Evolutionary conservation across 1,140 invertebrate species (phyloP).

Genomic region (Nephotettix cincticeps): DNA sequence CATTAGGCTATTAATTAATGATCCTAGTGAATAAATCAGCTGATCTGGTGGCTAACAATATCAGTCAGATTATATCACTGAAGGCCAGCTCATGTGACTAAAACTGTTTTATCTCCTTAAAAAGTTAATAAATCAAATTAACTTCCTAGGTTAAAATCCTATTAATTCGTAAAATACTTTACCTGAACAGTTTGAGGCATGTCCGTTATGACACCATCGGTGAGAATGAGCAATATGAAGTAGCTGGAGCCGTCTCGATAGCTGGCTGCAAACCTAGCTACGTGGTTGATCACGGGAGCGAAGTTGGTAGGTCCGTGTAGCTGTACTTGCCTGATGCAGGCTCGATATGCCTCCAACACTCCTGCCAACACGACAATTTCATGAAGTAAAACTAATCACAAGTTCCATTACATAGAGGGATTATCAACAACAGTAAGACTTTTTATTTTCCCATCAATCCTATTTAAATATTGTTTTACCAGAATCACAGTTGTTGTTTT

Average conservation of each 20-base stretch:
- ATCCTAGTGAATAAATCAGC: too few species aligned
- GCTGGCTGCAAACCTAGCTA: conserved; percentile 51
- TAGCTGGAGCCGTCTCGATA: conserved; percentile 57
- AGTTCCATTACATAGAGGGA: too few species aligned
- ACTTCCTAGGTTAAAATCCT: neutral
- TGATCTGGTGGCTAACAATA: too few species aligned
- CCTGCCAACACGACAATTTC: conserved; percentile 38
- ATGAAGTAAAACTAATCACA: too few species aligned
- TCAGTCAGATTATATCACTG: neutral
- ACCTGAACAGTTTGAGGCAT: conserved; percentile 61
- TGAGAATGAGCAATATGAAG: conserved; percentile 65
- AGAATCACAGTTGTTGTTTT: too few species aligned
- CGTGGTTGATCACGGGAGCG: conserved; percentile 61
- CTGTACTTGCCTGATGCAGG: conserved; percentile 54
- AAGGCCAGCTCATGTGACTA: neutral
- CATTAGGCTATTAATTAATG: too few species aligned
- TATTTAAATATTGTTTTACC: too few species aligned
- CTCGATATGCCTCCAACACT: conserved; percentile 46
- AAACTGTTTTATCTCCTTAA: neutral
- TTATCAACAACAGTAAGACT: too few species aligned
- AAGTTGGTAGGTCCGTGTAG: conserved; percentile 69
- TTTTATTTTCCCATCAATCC: too few species aligned
- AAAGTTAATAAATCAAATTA: neutral
- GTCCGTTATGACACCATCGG: conserved; percentile 68
- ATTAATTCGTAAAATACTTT: too few species aligned